These are phyloP conservation scores for Leptinotarsa texana DNA, from an alignment of 1,140 invertebrate genomes.

Conservation along the genomic window DNA sequence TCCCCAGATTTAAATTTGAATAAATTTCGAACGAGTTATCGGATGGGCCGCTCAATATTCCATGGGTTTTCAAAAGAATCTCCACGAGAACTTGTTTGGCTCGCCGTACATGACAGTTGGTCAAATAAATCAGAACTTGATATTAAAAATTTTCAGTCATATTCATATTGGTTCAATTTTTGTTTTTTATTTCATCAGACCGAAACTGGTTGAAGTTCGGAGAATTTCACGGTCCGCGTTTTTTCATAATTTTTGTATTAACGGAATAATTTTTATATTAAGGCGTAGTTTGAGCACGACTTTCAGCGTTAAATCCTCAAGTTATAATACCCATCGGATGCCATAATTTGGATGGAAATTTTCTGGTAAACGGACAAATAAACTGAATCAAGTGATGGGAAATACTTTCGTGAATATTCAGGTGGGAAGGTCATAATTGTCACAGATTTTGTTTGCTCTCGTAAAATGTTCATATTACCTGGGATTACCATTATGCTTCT, in stretches of 20 bases:
- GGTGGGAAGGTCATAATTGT: neutral
- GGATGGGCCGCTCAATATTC: conserved; percentile 10
- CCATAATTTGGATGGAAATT: conserved; percentile 13
- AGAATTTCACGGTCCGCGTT: conserved; percentile 14
- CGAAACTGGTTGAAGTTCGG: conserved; percentile 18
- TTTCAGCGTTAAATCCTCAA: conserved; percentile 15
- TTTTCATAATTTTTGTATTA: conserved; percentile 25
- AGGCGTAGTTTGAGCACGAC: neutral
- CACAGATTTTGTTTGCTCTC: neutral
- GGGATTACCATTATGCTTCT: no score
- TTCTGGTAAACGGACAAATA: neutral
- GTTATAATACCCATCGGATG: neutral
- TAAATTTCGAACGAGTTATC: conserved; percentile 22
- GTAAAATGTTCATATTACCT: neutral
- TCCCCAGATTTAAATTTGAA: conserved; percentile 31
- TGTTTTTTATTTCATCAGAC: conserved; percentile 14
- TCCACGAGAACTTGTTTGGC: conserved; percentile 24
- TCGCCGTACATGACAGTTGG: conserved; percentile 27
- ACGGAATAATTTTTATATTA: conserved; percentile 25
- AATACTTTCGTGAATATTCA: conserved; percentile 10
- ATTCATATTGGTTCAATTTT: conserved; percentile 29
- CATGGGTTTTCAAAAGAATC: conserved; percentile 19
- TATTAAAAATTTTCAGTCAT: conserved; percentile 31
- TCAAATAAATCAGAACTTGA: conserved; percentile 29
- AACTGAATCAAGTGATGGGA: conserved; percentile 11